Base-by-base conservation (phyloP, 2,888 invertebrate genomes). In the Willowsia nigromaculata region DNA sequence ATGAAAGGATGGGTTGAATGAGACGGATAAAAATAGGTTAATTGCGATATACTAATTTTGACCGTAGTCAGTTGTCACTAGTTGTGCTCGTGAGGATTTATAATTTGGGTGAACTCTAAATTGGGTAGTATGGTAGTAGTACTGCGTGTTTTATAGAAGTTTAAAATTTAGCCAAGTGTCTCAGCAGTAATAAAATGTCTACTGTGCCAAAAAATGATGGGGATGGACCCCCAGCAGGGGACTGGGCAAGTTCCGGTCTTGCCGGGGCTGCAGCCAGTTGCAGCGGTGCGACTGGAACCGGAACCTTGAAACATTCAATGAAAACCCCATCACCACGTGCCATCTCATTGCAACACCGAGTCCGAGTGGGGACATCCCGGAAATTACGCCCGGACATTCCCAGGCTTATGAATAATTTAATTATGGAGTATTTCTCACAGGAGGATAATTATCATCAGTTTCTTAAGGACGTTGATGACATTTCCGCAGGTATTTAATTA, bases 301-400 rank as follows among this genome's bases (percentile, higher is more conserved):
- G n/a, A n/a, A n/a, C n/a, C n/a, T n/a, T n/a, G n/a, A n/a, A n/a
- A n/a, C n/a, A n/a, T n/a, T n/a, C n/a, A n/a, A n/a, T 30, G 53
- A 30, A 53, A 53, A 1, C 47, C 3, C 50, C 50, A 4, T 37
- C 33, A 22, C 9, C 37, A 18, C 56, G 25, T 40, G 6, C 22
- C 3, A 47, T 27, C 4, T 13, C 11, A 56, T n/a, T 7, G 13
- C 74, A 53, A 7, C 53, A 4, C 13, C 33, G 80, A 6, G 71
- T 71, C 9, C 53, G 74, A 13, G 11, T 30, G 0, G 81, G 80
- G 25, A 81, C 81, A 0, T 65, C 85, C 6, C 81, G 53, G 25
- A 87, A 81, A 37, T 50, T 25, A 27, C 71, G 87, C 2, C 88
- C 88, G 3, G 82, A 88, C 25, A 18, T 88, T 43, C 82, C 82